phyloP scores from a whole-genome alignment of 2,113 vertebrate species.

The Neotragus pygmaeus region DNA sequence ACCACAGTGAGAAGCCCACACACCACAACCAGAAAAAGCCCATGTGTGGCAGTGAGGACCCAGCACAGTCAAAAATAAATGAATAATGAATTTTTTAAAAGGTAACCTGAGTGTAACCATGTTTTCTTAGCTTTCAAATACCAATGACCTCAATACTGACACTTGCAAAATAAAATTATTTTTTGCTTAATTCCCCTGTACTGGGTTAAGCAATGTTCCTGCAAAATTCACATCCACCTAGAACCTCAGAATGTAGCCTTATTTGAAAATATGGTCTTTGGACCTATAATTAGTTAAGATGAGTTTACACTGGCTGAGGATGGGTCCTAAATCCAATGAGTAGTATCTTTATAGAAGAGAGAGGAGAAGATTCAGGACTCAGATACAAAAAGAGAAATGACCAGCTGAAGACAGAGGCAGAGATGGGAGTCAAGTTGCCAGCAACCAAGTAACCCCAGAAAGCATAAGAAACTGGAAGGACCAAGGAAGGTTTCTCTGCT shows the following conservation, averaged over 20 bases:
- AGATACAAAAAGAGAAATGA: background rate
- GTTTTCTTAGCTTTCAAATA: constrained; percentile 40
- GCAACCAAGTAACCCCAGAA: background rate
- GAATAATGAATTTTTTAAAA: background rate
- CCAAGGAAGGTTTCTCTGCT: background rate
- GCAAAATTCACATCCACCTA: background rate
- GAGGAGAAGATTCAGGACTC: background rate
- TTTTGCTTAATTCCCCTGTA: background rate
- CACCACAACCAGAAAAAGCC: background rate
- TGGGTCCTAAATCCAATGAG: background rate
- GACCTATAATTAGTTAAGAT: background rate
- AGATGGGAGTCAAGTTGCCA: background rate
- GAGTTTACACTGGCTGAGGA: background rate
- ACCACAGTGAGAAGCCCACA: background rate
- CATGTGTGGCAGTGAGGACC: background rate
- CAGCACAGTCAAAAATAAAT: background rate
- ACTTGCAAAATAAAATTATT: constrained; percentile 48
- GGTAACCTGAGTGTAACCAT: background rate
- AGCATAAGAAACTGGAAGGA: background rate
- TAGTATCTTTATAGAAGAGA: background rate
- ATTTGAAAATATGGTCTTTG: background rate
- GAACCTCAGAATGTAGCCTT: background rate
- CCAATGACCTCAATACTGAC: constrained; percentile 63
- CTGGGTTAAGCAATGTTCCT: background rate
- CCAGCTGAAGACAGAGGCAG: background rate